These are phyloP conservation scores for Coronaproctus castanopsis DNA, from an alignment of 2,888 invertebrate species.

Conservation along the genomic window DNA sequence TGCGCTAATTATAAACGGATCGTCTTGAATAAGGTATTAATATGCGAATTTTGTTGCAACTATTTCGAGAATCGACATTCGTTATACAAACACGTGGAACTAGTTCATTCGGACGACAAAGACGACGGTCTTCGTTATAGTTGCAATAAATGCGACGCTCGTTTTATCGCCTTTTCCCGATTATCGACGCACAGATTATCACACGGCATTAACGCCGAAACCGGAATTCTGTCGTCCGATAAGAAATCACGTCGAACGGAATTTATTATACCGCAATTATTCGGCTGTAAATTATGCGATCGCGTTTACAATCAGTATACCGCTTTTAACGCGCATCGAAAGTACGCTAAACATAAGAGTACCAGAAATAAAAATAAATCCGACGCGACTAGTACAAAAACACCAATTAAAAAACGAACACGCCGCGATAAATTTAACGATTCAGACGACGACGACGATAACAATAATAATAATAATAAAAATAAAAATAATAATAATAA, in stretches of 20 bases:
- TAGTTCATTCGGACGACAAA: not conserved
- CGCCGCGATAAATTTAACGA: too few species aligned
- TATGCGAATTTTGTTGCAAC: conserved; percentile 35
- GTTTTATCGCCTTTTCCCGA: conserved; percentile 32
- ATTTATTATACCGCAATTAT: conserved; percentile 17
- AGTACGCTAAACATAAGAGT: conserved; percentile 15
- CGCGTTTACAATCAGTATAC: conserved; percentile 18
- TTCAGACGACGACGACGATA: too few species aligned
- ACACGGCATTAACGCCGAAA: conserved; percentile 18
- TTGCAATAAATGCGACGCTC: conserved; percentile 35
- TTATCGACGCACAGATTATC: conserved; percentile 18
- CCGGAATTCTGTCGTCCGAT: conserved; percentile 11
- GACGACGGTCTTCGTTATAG: conserved; percentile 26
- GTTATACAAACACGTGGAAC: conserved; percentile 29
- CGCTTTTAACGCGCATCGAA: conserved; percentile 17
- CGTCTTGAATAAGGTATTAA: conserved; percentile 7
- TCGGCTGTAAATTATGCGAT: conserved; percentile 17
- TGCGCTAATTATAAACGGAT: too few species aligned
- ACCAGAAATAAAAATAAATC: too few species aligned
- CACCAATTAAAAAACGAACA: too few species aligned
- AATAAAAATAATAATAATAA: too few species aligned
- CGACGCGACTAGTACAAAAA: too few species aligned
- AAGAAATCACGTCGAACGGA: not conserved
- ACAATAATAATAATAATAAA: too few species aligned
- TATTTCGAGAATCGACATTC: conserved; percentile 31